These are phyloP conservation scores for Resseliella maxima DNA, from an alignment of 2,888 invertebrate genomes.

Conservation along the genomic window DNA sequence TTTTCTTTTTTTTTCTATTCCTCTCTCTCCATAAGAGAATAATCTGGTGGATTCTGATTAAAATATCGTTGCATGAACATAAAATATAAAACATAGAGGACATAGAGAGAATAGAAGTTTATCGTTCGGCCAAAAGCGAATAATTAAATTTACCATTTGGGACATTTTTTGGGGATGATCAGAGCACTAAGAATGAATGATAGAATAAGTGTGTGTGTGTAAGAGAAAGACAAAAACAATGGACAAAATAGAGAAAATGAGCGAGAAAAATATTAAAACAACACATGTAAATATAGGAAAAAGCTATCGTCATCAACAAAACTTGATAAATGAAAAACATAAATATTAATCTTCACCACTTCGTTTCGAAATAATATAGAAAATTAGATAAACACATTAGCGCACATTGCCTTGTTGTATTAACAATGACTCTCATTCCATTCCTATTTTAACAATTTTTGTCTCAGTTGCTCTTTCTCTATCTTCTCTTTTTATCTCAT, in stretches of 20 bases:
- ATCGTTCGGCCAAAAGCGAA: not conserved
- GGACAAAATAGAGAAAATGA: not conserved
- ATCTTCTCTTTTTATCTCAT: no score
- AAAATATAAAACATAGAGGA: not conserved
- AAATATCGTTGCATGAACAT: not conserved
- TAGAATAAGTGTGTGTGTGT: no score
- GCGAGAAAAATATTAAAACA: not conserved
- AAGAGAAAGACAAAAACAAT: no score
- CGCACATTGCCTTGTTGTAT: not conserved
- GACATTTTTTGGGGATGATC: conserved; percentile 16
- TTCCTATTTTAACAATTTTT: not conserved
- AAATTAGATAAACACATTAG: conserved; percentile 17
- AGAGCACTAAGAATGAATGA: no score
- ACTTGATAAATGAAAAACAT: conserved; percentile 42
- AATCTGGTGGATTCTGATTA: not conserved
- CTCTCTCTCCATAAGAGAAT: no score
- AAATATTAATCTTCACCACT: conserved; percentile 44
- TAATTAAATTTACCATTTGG: conserved; percentile 15
- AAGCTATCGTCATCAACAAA: conserved; percentile 17
- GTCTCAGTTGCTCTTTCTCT: no score
- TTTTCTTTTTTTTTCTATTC: not conserved
- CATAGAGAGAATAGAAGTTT: not conserved
- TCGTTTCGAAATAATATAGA: not conserved
- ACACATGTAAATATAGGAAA: not conserved
- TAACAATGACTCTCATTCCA: not conserved